Evolutionary conservation across 92 coral and sea anemone species (phyloP).

Genomic region (Porites rus): DNA sequence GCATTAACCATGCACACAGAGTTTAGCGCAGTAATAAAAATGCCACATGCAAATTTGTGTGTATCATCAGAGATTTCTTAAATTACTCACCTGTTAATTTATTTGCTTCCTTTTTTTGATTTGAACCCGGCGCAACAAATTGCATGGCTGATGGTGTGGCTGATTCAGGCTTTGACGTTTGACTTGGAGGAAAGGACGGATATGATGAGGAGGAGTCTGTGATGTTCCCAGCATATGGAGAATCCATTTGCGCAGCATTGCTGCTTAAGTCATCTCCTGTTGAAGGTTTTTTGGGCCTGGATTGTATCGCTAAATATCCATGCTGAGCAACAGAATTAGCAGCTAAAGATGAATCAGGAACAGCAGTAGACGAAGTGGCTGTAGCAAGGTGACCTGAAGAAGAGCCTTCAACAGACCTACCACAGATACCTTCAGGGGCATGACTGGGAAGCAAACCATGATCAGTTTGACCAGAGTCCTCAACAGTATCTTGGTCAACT

Average conservation of each 20-base stretch:
- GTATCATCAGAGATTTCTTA: background rate
- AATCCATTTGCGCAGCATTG: background rate
- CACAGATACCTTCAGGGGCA: background rate
- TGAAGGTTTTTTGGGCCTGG: background rate
- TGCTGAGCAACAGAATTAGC: background rate
- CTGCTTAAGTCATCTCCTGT: background rate
- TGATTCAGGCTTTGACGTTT: conserved; percentile 26
- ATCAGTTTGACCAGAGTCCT: background rate
- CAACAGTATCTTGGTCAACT: background rate
- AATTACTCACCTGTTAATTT: background rate
- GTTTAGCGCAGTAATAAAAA: too few relatives aligned
- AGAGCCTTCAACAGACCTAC: background rate
- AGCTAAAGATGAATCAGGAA: background rate
- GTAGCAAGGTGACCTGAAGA: background rate
- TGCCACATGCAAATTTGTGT: background rate
- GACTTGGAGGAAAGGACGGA: background rate
- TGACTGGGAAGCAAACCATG: background rate
- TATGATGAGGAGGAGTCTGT: background rate
- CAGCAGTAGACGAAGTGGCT: background rate
- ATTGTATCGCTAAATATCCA: background rate
- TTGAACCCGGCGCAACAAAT: background rate
- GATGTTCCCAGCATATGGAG: background rate
- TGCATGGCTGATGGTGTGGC: conserved; percentile 15
- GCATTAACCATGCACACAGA: too few relatives aligned
- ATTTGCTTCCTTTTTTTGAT: background rate